A percentile compares a stretch with the other conserved stretches of the same genome.
phyloP scores from a whole-genome alignment of 2,888 invertebrate species.

The Prosopocoilus inquinatus region DNA sequence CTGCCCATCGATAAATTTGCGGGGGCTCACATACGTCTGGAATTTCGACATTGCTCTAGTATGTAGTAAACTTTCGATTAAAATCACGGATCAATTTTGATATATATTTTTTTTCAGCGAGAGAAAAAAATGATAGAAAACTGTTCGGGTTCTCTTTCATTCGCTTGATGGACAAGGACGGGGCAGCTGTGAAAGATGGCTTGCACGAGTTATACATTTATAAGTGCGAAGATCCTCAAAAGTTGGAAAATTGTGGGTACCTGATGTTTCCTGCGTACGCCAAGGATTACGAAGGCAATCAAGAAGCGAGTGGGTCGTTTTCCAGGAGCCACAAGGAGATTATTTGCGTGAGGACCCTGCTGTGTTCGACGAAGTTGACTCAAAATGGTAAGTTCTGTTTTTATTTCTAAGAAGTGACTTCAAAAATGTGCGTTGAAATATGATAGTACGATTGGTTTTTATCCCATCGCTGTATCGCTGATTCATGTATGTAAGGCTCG shows the following conservation, averaged over 20 bases:
- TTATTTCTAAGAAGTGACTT: too few species aligned
- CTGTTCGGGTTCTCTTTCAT: conserved; percentile 90
- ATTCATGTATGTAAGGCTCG: too few species aligned
- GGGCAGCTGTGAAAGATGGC: conserved; percentile 85
- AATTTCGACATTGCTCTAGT: conserved; percentile 93
- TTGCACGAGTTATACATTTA: conserved; percentile 88
- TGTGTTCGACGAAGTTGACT: conserved; percentile 95
- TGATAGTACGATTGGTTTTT: too few species aligned
- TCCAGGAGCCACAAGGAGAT: conserved; percentile 81
- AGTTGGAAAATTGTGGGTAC: conserved; percentile 66
- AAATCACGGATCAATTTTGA: neutral
- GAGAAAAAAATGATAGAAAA: conserved; percentile 88
- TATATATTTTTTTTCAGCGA: conserved; percentile 55
- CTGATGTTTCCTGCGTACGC: conserved; percentile 63
- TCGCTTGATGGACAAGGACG: conserved; percentile 86
- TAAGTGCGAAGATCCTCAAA: conserved; percentile 82
- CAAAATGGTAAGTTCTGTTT: conserved; percentile 78
- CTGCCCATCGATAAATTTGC: conserved; percentile 91
- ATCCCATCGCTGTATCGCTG: too few species aligned
- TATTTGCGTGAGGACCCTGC: conserved; percentile 74
- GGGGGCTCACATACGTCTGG: conserved; percentile 86
- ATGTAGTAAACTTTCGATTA: conserved; percentile 46
- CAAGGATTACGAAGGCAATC: conserved; percentile 62
- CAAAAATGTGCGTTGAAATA: too few species aligned
- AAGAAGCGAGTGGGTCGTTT: conserved; percentile 59